phyloP scores from a whole-genome alignment of 2,797 vertebrate species.

The Lithobates sylvaticus region DNA sequence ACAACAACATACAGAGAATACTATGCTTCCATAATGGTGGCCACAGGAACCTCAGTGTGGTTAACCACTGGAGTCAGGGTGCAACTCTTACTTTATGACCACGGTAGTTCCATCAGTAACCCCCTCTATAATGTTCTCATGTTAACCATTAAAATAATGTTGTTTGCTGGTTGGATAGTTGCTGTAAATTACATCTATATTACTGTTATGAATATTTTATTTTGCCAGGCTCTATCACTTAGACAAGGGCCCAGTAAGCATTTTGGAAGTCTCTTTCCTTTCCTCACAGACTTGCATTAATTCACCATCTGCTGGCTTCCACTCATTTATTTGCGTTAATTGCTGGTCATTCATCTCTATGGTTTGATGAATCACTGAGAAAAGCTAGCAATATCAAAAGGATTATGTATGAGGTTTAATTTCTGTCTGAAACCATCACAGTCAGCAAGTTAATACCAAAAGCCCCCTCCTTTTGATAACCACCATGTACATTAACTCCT shows the following conservation, averaged over 20 bases:
- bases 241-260: slow-evolving; percentile 40
- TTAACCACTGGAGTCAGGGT: no score
- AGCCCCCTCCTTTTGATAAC: slow-evolving; percentile 20
- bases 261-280: slow-evolving; percentile 47
- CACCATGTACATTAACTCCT: slow-evolving; percentile 44
- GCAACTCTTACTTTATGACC: background rate
- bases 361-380: slow-evolving; percentile 61
- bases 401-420: slow-evolving; percentile 62
- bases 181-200: background rate
- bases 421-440: slow-evolving; percentile 55
- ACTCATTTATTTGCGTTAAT: slow-evolving; percentile 61
- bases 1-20: no score
- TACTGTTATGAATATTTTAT: slow-evolving; percentile 26
- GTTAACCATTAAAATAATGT: background rate
- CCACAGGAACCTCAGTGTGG: no score
- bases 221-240: slow-evolving; percentile 10
- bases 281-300: slow-evolving; percentile 55
- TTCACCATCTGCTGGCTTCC: slow-evolving; percentile 57
- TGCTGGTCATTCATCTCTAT: slow-evolving; percentile 60
- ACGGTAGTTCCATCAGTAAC: background rate
- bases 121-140: background rate
- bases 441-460: slow-evolving; percentile 57
- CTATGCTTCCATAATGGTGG: no score
- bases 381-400: slow-evolving; percentile 59
- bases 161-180: background rate